phyloP scores from a whole-genome alignment of 2,797 vertebrate species.

The Buphagus erythrorhynchus region DNA sequence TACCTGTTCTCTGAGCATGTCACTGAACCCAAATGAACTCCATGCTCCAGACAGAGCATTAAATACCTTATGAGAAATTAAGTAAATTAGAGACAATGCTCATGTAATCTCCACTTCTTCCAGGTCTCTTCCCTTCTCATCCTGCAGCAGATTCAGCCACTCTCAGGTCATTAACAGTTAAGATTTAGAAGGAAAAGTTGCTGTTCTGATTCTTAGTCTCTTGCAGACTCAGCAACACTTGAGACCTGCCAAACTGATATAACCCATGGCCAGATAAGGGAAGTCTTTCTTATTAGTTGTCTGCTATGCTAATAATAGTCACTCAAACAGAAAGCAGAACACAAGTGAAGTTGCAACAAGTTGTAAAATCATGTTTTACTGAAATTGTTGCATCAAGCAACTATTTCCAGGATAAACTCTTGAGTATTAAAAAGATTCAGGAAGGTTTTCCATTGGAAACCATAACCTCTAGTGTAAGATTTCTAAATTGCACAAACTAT shows the following conservation, averaged over 20 bases:
- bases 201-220: not conserved
- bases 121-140: not conserved
- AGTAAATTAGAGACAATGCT: too few relatives aligned
- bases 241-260: fast-evolving
- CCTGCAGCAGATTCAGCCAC: not conserved
- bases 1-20: not conserved
- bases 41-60: not conserved
- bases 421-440: not conserved
- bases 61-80: not conserved
- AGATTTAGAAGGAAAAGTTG: not conserved
- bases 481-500: not conserved
- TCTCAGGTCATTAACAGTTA: not conserved
- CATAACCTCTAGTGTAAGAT: not conserved
- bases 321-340: not conserved
- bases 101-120: not conserved
- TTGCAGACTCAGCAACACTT: not conserved
- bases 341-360: not conserved
- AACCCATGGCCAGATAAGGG: not conserved
- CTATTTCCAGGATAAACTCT: not conserved
- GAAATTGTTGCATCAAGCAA: not conserved
- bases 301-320: not conserved
- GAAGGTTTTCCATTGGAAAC: not conserved
- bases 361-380: not conserved
- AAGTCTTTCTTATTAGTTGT: not conserved
- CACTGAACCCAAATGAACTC: not conserved